Evolutionary conservation across 2,113 vertebrate species (phyloP), one percentile per base, ranked within the genome.

Genomic region (Aptenodytes forsteri): DNA sequence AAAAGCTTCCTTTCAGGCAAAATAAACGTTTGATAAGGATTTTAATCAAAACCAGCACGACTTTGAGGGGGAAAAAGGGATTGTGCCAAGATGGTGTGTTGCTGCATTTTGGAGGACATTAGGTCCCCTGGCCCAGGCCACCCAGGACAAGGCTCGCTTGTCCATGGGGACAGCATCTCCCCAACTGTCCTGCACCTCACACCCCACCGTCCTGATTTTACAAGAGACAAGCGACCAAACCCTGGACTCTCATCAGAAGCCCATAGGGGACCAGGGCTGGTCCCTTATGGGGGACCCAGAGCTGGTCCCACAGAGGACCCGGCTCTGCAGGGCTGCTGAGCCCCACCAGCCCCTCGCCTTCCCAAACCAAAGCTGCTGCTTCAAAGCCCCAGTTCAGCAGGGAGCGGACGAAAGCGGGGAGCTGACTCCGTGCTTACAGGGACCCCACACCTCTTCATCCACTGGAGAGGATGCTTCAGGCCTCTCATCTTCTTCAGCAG

Each of bases 1-100:
- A 96, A 94, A 93, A 83, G 85, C 54, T 95, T 96, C 95, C 64
- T 96, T 95, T 90, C 93, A 89, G 72, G 89, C 64, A 90, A 90
- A 90, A 92, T 73, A 92, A 95, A 89, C 2, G 0, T 83, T 81
- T 92, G 89, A 90, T 81, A 86, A 96, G 89, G 83, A 77, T 86
- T 94, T 90, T 96, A 93, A 96, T 92, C 76, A 89, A 90, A 96
- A 77, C 19, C 91, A 87, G 79, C 62, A 26, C 17, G 20, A 6
- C 62, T 89, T 3, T 12, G 59, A 27, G 49, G 52, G 12, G 23
- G 15, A 6, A 5, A 6, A 13, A 59, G 62, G 54, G 21, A 36
- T 11, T 54, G 34, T 77, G 76, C 77, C 18, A 20, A n/a, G 72
- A 30, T 6, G 30, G 49, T 12, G 22, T 0, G 1, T 14, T 61